Percentiles rank a stretch among this genome's conserved stretches.
Evolutionary conservation across 2,888 invertebrate species (phyloP).

Genomic region (Silvanus unidentatus): DNA sequence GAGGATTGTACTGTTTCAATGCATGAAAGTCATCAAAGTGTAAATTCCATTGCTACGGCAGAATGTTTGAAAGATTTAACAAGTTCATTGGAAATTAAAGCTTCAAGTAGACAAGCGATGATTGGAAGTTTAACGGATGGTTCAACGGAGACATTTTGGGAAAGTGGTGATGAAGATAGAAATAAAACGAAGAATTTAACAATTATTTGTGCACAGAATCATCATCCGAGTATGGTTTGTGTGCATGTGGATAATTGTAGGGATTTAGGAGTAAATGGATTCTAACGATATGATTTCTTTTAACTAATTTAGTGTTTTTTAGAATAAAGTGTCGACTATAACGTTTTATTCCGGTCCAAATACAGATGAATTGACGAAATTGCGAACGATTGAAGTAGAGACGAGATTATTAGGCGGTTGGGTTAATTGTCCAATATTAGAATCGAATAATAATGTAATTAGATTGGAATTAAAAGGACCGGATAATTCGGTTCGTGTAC

Average conservation of each 20-base stretch:
- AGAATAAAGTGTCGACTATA: constrained; percentile 85
- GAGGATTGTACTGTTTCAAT: constrained; percentile 54
- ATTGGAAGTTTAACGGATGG: constrained; percentile 86
- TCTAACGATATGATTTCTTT: constrained; percentile 9
- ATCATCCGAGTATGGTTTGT: constrained; percentile 68
- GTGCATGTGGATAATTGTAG: constrained; percentile 93
- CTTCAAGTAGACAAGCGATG: constrained; percentile 92
- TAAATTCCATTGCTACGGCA: constrained; percentile 46
- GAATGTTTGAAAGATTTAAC: constrained; percentile 73
- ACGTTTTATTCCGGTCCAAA: constrained; percentile 81
- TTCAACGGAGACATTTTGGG: constrained; percentile 98
- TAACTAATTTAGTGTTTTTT: constrained; percentile 37
- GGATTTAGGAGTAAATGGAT: constrained; percentile 69
- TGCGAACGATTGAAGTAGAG: constrained; percentile 83
- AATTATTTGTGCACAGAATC: constrained; percentile 56
- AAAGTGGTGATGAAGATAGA: constrained; percentile 94
- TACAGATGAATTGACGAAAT: constrained; percentile 71
- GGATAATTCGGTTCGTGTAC: constrained; percentile 81
- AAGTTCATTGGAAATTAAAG: constrained; percentile 68
- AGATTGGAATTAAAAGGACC: constrained; percentile 86
- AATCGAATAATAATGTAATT: constrained; percentile 51
- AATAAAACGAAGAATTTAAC: constrained; percentile 86
- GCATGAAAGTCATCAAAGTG: constrained; percentile 49
- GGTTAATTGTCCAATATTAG: constrained; percentile 77
- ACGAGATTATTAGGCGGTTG: constrained; percentile 72